phyloP scores from a whole-genome alignment of 2,888 invertebrate genomes.

The Hydrotaea diabolus region DNA sequence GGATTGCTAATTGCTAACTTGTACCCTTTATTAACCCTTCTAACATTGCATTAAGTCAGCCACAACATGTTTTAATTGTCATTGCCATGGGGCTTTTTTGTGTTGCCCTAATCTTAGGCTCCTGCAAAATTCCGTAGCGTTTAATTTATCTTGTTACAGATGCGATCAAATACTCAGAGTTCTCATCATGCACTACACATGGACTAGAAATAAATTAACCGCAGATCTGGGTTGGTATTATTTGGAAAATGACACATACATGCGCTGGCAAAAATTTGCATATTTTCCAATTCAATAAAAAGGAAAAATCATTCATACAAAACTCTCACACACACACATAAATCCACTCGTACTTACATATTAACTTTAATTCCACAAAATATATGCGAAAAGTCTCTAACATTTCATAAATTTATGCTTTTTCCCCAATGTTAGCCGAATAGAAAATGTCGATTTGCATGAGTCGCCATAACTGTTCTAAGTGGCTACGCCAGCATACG shows the following conservation, averaged over 20 bases:
- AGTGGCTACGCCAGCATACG: neutral
- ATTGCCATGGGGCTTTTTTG: too few species aligned
- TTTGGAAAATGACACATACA: constrained; percentile 13
- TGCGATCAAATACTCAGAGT: neutral
- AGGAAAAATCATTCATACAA: constrained; percentile 40
- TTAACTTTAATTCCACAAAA: constrained; percentile 53
- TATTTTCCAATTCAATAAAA: constrained; percentile 64
- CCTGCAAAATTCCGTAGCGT: neutral
- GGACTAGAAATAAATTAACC: constrained; percentile 7
- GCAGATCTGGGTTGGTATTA: neutral
- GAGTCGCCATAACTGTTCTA: constrained; percentile 19
- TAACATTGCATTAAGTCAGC: too few species aligned
- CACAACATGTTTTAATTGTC: too few species aligned
- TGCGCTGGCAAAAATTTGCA: constrained; percentile 47
- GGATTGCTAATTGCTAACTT: too few species aligned
- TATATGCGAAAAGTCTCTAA: constrained; percentile 54
- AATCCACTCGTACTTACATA: constrained; percentile 12
- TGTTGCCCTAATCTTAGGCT: too few species aligned
- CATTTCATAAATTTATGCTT: constrained; percentile 36
- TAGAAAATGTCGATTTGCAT: constrained; percentile 12
- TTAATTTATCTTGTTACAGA: neutral
- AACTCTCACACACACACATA: constrained; percentile 18
- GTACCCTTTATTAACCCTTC: too few species aligned
- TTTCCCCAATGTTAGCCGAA: neutral
- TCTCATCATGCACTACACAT: neutral